Base-by-base conservation (phyloP, 1,140 invertebrate genomes). In the Armadillidium nasatum region DNA sequence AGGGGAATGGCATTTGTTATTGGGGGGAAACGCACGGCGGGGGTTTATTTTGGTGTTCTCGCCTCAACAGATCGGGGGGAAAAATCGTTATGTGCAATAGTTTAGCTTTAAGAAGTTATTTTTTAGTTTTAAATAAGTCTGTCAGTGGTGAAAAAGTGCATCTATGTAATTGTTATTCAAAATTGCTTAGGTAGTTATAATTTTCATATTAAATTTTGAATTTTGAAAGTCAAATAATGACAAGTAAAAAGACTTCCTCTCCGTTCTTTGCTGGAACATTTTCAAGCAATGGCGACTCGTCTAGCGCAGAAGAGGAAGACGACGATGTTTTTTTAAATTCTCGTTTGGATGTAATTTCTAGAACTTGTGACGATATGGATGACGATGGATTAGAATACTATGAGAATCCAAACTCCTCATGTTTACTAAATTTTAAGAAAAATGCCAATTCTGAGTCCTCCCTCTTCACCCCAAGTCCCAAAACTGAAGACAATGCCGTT, bases 211-310 rank as follows among this genome's bases (percentile, higher is more conserved):
- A 60, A 15, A 60, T 19, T 60, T 13, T 15, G 50, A 60, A 19
- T 60, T 60, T 60, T 60, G 1, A n/a, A 60, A 13, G 50, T 60
- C 11, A 2, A 60, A 60, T 15, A 60, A 60, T 60, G 50, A 60
- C 50, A 15, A 60, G 2, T 15, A 60, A 60, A 19, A 60, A 60
- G 19, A 13, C 19, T 13, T 1, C 7, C 50, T 60, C 50, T 60
- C 50, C 50, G 7, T 60, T 60, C 50, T 19, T 60, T 13, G 11
- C 50, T 19, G 19, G 50, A 60, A 19, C 50, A 15, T 19, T 60
- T 60, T 60, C 50, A 15, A 60, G 50, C 50, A 60, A 60, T 60
- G 50, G 50, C 50, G 50, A 60, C 50, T 60, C 50, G 50, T 60
- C 50, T 13, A 60, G 50, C 19, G 50, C 11, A 60, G 50, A 60